These are phyloP conservation scores for Branchinecta lynchi DNA, from an alignment of 1,140 invertebrate genomes.

Conservation along the genomic window DNA sequence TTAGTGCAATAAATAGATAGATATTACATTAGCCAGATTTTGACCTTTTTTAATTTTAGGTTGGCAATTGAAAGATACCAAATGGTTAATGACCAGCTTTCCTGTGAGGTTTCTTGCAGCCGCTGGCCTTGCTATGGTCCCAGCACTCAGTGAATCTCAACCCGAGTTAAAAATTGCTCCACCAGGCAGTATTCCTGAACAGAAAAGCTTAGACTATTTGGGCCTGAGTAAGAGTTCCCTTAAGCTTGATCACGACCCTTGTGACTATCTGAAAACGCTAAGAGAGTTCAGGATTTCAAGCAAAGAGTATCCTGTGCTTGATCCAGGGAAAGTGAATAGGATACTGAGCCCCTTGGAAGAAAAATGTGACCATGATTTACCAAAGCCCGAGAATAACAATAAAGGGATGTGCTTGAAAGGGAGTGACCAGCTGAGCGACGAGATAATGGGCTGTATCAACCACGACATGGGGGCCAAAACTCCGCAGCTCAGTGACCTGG, in stretches of 20 bases:
- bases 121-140: slow-evolving; percentile 4
- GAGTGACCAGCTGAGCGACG: neutral
- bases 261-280: neutral
- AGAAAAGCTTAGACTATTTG: neutral
- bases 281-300: neutral
- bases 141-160: neutral
- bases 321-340: neutral
- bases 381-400: neutral
- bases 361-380: neutral
- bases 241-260: neutral
- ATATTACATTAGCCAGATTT: too few relatives aligned
- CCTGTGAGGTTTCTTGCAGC: neutral
- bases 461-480: neutral
- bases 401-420: neutral
- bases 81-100: neutral
- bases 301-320: neutral
- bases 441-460: neutral
- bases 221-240: neutral
- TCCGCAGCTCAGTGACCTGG: neutral
- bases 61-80: neutral
- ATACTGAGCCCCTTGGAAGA: neutral
- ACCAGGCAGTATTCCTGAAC: neutral
- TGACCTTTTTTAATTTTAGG: too few relatives aligned
- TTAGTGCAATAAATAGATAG: too few relatives aligned
- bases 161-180: neutral